Conservation (phyloP, 2,797 vertebrate genomes). For the Enteromius treurensis region DNA sequence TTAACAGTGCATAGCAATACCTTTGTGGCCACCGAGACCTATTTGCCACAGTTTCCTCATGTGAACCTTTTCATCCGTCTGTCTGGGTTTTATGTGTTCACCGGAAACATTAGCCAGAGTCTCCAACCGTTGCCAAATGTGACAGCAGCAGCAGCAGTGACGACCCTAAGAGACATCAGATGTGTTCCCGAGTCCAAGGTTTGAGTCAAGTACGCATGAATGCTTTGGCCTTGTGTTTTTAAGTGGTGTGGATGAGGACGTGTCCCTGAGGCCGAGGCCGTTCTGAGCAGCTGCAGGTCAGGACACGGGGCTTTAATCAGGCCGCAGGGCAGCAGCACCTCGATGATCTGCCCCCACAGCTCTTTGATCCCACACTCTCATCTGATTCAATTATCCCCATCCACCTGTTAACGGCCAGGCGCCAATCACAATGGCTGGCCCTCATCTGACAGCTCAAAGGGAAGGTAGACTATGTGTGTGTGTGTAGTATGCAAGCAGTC, state of each 20-base stretch:
- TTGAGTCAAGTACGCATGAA: conserved; percentile 35
- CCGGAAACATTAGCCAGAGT: conserved; percentile 59
- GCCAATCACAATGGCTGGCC: conserved; percentile 74
- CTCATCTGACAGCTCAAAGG: conserved; percentile 67
- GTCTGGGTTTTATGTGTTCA: conserved; percentile 60
- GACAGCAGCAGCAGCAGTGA: conserved; percentile 48
- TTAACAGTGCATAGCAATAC: not conserved
- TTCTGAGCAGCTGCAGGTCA: conserved; percentile 78
- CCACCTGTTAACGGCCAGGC: conserved; percentile 83
- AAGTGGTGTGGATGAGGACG: conserved; percentile 59
- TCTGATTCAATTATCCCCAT: conserved; percentile 84
- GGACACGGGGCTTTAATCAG: conserved; percentile 76
- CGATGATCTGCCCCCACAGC: conserved; percentile 65
- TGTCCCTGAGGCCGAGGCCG: conserved; percentile 63
- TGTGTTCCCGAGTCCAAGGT: conserved; percentile 32
- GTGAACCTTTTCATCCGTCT: conserved; percentile 19
- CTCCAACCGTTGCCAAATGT: conserved; percentile 19
- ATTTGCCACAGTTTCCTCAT: conserved; percentile 15
- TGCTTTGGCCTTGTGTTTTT: conserved; percentile 51
- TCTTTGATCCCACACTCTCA: conserved; percentile 82
- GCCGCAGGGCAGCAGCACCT: conserved; percentile 66
- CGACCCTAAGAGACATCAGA: conserved; percentile 41
- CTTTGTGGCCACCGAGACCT: not conserved
- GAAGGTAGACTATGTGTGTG: conserved; percentile 47
- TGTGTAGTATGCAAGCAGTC: conserved; percentile 17